phyloP scores from a whole-genome alignment of 1,140 invertebrate genomes.

The Anastrepha obliqua region DNA sequence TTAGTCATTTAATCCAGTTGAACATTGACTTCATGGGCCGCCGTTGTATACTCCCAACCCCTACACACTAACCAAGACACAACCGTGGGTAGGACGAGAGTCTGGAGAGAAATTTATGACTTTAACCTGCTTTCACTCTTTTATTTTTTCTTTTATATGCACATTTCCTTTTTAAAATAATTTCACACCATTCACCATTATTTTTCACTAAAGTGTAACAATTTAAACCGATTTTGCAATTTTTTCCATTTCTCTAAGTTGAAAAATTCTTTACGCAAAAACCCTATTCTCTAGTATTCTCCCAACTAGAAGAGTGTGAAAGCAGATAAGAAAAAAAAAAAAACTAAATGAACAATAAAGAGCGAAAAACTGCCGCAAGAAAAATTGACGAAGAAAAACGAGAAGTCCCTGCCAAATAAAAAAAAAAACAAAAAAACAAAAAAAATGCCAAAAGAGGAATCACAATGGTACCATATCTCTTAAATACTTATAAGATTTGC shows the following conservation, averaged over 20 bases:
- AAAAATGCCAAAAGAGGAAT: neutral
- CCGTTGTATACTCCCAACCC: neutral
- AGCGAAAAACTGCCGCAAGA: slow-evolving; percentile 30
- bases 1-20: neutral
- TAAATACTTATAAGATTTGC: no score
- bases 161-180: neutral
- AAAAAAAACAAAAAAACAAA: slow-evolving; percentile 1
- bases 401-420: slow-evolving; percentile 39
- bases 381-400: slow-evolving; percentile 28
- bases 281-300: slow-evolving; percentile 38
- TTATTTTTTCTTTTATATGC: neutral
- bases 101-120: neutral
- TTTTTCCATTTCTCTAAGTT: slow-evolving; percentile 8
- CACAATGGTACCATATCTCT: neutral
- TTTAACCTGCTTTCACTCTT: slow-evolving; percentile 32
- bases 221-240: slow-evolving; percentile 33
- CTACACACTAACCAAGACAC: neutral
- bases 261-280: slow-evolving; percentile 62
- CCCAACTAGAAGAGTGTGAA: slow-evolving; percentile 33
- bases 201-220: neutral
- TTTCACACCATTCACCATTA: neutral
- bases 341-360: slow-evolving; percentile 52
- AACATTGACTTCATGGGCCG: neutral
- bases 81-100: neutral
- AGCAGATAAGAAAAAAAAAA: slow-evolving; percentile 40